Evolutionary conservation across 2,797 vertebrate species (phyloP), one percentile per base, ranked within the genome.

Genomic region (Karalla daura): DNA sequence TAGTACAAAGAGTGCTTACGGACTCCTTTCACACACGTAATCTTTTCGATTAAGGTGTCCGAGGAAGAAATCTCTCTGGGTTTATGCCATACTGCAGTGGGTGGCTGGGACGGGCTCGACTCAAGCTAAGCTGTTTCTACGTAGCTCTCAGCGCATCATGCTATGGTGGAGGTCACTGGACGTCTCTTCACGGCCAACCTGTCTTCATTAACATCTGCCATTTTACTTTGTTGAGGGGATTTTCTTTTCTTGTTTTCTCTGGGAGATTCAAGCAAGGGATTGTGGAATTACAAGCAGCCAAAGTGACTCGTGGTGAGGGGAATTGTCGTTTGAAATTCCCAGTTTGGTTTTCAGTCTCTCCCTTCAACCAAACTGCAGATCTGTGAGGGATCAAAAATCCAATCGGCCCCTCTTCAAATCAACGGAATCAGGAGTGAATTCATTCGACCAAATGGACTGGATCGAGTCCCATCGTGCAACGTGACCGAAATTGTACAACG

Each of bases 171-270:
- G 15, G 13, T 21, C 13, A 20, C 5, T 8, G 5, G 4, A 12
- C 24, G 5, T 27, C 13, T 41, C 41, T 32, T 41, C 11, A 13
- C 11, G 40, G 8, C 2, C 61, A 72, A 56, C 59, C 75, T 73
- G 75, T 83, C 76, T 73, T 75, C 25, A 67, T 72, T 23, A 70
- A 74, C 61, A 2, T 62, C 76, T 53, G 76, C 56, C 75, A 24
- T 33, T 39, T 61, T 52, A 3, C 5, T 13, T 32, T 30, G 5
- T 43, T 25, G 43, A 56, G 35, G 43, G 64, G 11, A 40, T 27
- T n/a, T 0, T 49, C 35, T 17, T 53, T 50, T 46, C 35, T 13
- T 54, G 20, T 32, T 36, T 69, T 13, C 43, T 44, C 18, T 9
- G 15, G 66, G 58, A 67, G 8, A 51, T 23, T 52, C 9, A 43